Evolutionary conservation across 2,797 vertebrate genomes (phyloP).

Genomic region (Chelonia mydas): DNA sequence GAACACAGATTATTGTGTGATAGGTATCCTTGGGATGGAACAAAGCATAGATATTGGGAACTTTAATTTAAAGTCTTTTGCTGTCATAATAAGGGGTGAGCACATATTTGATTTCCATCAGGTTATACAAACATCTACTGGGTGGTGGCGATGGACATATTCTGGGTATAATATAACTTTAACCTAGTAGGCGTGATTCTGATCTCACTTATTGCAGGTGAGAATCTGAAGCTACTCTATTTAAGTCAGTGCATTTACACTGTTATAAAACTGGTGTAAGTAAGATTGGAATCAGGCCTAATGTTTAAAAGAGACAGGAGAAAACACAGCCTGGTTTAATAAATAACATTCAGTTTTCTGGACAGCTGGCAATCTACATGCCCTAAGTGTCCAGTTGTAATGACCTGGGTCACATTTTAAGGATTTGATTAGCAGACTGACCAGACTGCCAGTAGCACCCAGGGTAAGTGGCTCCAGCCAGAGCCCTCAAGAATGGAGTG

Average conservation of each 20-base stretch:
- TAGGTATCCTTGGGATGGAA: not conserved
- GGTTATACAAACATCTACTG: not conserved
- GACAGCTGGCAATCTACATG: not conserved
- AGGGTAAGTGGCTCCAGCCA: conserved; percentile 43
- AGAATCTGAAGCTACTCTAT: not conserved
- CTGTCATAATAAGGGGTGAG: not conserved
- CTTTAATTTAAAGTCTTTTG: not conserved
- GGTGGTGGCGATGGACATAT: not conserved
- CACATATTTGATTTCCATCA: not conserved
- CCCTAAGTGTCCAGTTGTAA: fast-evolving
- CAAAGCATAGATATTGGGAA: fast-evolving
- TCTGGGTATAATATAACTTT: not conserved
- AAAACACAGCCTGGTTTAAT: not conserved
- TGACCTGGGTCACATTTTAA: conserved; percentile 15
- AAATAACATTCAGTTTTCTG: not conserved
- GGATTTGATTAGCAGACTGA: conserved; percentile 66
- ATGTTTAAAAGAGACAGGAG: not conserved
- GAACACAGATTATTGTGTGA: conserved; percentile 15
- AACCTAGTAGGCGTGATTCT: not conserved
- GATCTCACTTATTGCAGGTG: not conserved
- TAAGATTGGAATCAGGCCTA: not conserved
- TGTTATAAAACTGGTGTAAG: not conserved
- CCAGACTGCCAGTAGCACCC: conserved; percentile 52
- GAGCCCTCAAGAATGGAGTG: conserved; percentile 74
- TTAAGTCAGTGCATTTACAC: not conserved